Percentiles rank a stretch among this genome's conserved stretches.
phyloP scores from a whole-genome alignment of 2,888 invertebrate genomes.

The Galerucella pusilla region DNA sequence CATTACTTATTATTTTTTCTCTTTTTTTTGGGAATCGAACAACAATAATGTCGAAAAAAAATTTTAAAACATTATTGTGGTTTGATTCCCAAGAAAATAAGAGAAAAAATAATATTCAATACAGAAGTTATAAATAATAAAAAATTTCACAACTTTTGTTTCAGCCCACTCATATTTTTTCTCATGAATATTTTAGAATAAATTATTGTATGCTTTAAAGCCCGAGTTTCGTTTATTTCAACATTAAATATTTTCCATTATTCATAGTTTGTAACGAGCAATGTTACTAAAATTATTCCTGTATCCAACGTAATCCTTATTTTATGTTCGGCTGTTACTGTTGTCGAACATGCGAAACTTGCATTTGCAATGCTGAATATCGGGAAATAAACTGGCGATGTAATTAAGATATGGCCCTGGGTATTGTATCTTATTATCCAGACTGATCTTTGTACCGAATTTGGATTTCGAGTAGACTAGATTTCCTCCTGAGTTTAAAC shows the following conservation, averaged over 20 bases:
- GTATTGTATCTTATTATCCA: slow-evolving; percentile 25
- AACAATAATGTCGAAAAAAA: too few species aligned
- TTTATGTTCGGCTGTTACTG: slow-evolving; percentile 21
- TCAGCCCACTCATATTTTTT: too few species aligned
- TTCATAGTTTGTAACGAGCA: slow-evolving; percentile 20
- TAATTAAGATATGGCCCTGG: slow-evolving; percentile 34
- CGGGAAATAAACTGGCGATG: slow-evolving; percentile 32
- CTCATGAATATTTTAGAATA: too few species aligned
- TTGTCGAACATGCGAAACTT: slow-evolving; percentile 33
- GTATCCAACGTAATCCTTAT: slow-evolving; percentile 24
- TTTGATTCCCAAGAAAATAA: too few species aligned
- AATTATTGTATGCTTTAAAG: too few species aligned
- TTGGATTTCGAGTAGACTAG: neutral
- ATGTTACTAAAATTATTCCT: neutral
- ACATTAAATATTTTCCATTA: slow-evolving; percentile 23
- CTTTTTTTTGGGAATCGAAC: too few species aligned
- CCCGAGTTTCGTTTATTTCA: neutral
- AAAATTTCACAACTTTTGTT: too few species aligned
- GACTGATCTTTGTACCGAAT: slow-evolving; percentile 12
- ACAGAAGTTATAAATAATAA: too few species aligned
- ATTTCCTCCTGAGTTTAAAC: neutral
- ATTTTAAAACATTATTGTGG: too few species aligned
- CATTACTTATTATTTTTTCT: too few species aligned
- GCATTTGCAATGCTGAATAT: slow-evolving; percentile 26
- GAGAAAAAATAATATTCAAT: too few species aligned